Percentiles rank a stretch among this genome's conserved stretches.
Evolutionary conservation across 2,888 invertebrate species (phyloP).

Genomic region (Athetis lepigone): DNA sequence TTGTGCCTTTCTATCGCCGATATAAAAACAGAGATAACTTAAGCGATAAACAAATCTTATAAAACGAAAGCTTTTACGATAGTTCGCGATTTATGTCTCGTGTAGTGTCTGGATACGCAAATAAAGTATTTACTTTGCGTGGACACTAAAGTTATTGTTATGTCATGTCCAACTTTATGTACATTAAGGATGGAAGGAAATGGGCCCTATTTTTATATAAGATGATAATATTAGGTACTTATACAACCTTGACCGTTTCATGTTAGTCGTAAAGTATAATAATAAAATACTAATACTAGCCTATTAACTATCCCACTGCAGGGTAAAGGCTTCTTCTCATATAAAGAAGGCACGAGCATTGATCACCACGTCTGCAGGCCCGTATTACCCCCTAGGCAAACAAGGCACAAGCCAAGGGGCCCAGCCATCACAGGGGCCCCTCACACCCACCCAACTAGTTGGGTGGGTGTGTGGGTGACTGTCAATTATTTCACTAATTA

Average conservation of each 20-base stretch:
- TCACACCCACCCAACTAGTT: no score
- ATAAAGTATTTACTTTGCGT: conserved; percentile 26
- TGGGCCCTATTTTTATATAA: no score
- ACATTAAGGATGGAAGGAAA: background rate
- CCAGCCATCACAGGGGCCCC: no score
- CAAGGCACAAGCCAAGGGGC: no score
- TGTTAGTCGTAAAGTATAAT: background rate
- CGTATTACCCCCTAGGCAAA: no score
- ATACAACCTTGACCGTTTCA: background rate
- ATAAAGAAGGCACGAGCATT: no score
- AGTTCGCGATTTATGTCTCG: conserved; percentile 44
- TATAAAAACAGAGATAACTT: conserved; percentile 52
- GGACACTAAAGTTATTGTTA: conserved; percentile 11
- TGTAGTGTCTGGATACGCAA: conserved; percentile 29
- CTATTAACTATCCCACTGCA: no score
- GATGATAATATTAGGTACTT: background rate
- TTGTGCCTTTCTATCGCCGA: conserved; percentile 19
- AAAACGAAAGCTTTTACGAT: conserved; percentile 39
- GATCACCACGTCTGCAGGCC: no score
- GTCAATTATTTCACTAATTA: no score
- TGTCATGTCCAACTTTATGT: conserved; percentile 22
- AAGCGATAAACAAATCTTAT: conserved; percentile 55
- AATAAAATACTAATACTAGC: no score
- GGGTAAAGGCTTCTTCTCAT: no score
- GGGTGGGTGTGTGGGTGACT: no score